Evolutionary conservation across 2,888 invertebrate species (phyloP).

Genomic region (Hipparchia semele): DNA sequence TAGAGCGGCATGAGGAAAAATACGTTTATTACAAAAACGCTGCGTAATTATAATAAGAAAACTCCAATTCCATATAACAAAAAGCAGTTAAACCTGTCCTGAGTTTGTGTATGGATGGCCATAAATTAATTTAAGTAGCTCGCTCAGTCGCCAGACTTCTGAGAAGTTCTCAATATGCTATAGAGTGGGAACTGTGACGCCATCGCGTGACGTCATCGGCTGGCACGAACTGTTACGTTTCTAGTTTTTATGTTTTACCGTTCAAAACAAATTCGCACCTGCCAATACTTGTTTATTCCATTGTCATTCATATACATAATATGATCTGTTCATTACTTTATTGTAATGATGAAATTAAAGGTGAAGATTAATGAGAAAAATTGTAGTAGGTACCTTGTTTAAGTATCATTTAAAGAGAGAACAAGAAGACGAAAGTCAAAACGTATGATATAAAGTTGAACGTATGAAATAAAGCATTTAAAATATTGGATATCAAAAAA

Average conservation of each 20-base stretch:
- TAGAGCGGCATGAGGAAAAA: slow-evolving; percentile 27
- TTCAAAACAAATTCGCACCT: slow-evolving; percentile 17
- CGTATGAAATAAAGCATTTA: not conserved
- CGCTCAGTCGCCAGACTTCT: slow-evolving; percentile 55
- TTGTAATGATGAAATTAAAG: not conserved
- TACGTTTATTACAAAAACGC: slow-evolving; percentile 18
- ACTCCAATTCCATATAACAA: slow-evolving; percentile 18
- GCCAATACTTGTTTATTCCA: slow-evolving; percentile 12
- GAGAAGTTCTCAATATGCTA: slow-evolving; percentile 54
- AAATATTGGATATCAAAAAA: not conserved
- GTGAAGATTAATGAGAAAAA: not conserved
- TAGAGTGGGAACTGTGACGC: slow-evolving; percentile 55
- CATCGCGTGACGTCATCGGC: slow-evolving; percentile 66
- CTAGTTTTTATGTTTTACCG: slow-evolving; percentile 24
- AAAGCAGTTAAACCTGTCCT: slow-evolving; percentile 32
- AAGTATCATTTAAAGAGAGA: no score
- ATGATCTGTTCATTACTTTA: not conserved
- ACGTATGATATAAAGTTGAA: no score
- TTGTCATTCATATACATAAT: no score
- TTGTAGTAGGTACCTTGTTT: no score
- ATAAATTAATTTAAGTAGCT: slow-evolving; percentile 46
- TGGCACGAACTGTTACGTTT: slow-evolving; percentile 61
- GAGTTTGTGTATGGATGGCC: slow-evolving; percentile 24
- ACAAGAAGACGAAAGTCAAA: no score
- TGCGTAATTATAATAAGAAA: slow-evolving; percentile 25